Base-by-base conservation (phyloP, 2,797 vertebrate species). In the Taeniopygia guttata region DNA sequence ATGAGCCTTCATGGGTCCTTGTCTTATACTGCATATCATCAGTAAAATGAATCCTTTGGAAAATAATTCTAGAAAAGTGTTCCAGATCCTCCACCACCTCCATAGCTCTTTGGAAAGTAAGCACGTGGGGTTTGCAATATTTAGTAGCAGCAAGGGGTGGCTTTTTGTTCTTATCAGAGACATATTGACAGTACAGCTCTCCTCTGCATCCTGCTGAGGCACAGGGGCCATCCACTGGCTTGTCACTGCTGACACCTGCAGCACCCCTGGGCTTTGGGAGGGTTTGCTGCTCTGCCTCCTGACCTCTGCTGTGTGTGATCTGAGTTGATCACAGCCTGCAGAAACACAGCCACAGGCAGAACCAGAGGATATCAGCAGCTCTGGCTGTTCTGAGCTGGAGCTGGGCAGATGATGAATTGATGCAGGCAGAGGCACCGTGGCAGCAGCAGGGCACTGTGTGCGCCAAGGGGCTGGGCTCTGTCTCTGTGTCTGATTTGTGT, bases 271-370 rank as follows among this genome's bases (percentile, higher is more conserved):
- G 78, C 75, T 83, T 89, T 12, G 7, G 29, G 32, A 87, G 19
- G 49, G 27, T 56, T 91, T 77, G 52, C 43, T 66, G 66, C n/a
- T 88, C 59, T 14, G 12, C 40, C 6, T 11, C 46, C 69, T 56
- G 84, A 81, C 87, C 75, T 56, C 25, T 59, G 30, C 0, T n/a
- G 26, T 43, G 54, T 76, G 66, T 81, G 79, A 91, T 95, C 82
- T 59, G 62, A 66, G 58, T 80, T 63, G 94, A 96, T 95, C 93
- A 94, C 49, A 95, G 92, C 84, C 95, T 74, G 36, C 66, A 92
- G 89, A 68, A 85, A 78, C 34, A 89, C n/a, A 85, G 93, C 78
- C 92, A 32, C 66, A 30, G 92, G 92, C 95, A 94, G 84, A 81
- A 77, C 30, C 6, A 80, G 29, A 79, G 14, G 7, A 20, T 52